These are phyloP conservation scores for Hymenopus coronatus DNA, from an alignment of 2,888 invertebrate genomes.

Conservation along the genomic window DNA sequence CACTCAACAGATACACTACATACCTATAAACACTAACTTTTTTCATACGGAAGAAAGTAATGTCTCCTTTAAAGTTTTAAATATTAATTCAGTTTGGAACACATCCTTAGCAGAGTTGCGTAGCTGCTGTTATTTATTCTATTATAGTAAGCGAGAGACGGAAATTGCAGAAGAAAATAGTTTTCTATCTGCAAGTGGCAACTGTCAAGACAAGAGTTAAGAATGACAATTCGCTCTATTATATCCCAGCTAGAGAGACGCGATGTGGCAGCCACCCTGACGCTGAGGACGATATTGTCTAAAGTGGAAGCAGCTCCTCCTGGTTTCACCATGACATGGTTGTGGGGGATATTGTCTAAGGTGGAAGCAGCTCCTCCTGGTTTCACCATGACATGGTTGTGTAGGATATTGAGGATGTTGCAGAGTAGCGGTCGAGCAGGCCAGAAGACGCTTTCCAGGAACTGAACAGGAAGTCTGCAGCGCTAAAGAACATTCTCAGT, in stretches of 20 bases:
- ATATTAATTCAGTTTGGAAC: no score
- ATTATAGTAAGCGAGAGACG: no score
- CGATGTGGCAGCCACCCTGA: slow-evolving; percentile 87
- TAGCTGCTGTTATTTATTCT: background rate
- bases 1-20: no score
- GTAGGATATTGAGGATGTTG: slow-evolving; percentile 80
- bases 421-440: slow-evolving; percentile 82
- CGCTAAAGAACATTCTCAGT: slow-evolving; percentile 92
- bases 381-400: slow-evolving; percentile 90
- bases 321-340: slow-evolving; percentile 93
- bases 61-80: no score
- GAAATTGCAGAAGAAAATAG: no score
- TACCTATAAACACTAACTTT: no score
- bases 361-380: slow-evolving; percentile 90
- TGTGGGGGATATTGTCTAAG: slow-evolving; percentile 80
- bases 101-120: background rate
- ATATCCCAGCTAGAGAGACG: slow-evolving; percentile 86
- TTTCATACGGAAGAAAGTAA: no score
- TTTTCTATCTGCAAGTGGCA: background rate
- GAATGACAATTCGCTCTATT: slow-evolving; percentile 84
- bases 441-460: slow-evolving; percentile 96
- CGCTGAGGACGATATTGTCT: slow-evolving; percentile 80
- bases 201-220: slow-evolving; percentile 6
- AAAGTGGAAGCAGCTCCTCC: slow-evolving; percentile 90
- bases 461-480: slow-evolving; percentile 88